Evolutionary conservation across 1,140 invertebrate species (phyloP).

Genomic region (Drosophila chauvacae): DNA sequence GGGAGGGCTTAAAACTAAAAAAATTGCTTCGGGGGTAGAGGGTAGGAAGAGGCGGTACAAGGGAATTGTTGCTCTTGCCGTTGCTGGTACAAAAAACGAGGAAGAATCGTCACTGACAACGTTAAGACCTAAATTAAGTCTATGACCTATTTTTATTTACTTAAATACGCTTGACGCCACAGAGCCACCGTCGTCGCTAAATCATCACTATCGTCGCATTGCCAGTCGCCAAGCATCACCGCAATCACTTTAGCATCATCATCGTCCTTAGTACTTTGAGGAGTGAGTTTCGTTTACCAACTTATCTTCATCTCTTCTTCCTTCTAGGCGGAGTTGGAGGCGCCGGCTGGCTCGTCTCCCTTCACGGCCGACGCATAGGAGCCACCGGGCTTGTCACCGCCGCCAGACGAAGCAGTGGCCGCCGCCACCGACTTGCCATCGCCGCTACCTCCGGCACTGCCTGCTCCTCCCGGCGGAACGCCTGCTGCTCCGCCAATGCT

Average conservation of each 20-base stretch:
- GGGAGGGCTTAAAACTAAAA: constrained; percentile 61
- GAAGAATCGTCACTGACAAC: constrained; percentile 73
- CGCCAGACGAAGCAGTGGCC: constrained; percentile 15
- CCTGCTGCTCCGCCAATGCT: constrained; percentile 73
- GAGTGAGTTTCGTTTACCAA: constrained; percentile 66
- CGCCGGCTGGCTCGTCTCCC: constrained; percentile 68
- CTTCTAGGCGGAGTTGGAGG: constrained; percentile 63
- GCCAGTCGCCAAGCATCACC: constrained; percentile 67
- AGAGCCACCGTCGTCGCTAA: constrained; percentile 46
- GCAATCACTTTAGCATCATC: constrained; percentile 81
- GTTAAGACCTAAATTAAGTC: constrained; percentile 76
- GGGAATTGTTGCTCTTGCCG: constrained; percentile 18
- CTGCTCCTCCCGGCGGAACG: constrained; percentile 50
- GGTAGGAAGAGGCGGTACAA: constrained; percentile 18
- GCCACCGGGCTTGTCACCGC: constrained; percentile 48
- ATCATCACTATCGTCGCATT: constrained; percentile 27
- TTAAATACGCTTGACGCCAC: constrained; percentile 73
- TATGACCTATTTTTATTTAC: constrained; percentile 80
- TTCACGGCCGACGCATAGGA: constrained; percentile 79
- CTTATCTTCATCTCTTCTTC: constrained; percentile 35
- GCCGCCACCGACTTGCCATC: constrained; percentile 46
- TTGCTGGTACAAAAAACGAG: constrained; percentile 61
- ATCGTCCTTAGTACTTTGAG: constrained; percentile 81
- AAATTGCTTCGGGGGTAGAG: constrained; percentile 47
- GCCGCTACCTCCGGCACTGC: constrained; percentile 24